These are phyloP conservation scores for Cotesia chilonis DNA, from an alignment of 1,140 invertebrate species.

Conservation along the genomic window DNA sequence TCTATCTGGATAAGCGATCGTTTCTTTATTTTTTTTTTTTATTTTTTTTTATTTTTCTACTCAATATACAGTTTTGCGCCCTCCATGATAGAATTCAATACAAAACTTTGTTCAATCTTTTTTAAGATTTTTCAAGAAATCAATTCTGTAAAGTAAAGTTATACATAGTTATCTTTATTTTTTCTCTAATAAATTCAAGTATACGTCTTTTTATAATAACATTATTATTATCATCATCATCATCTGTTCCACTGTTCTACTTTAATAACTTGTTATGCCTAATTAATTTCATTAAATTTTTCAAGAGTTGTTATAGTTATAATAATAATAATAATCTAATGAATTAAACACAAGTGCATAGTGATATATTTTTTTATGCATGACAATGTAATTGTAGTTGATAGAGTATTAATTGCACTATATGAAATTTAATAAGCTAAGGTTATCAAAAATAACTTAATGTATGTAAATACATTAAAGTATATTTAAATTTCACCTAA, in stretches of 20 bases:
- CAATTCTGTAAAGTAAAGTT: too few relatives aligned
- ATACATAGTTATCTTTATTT: background rate
- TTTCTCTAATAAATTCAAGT: background rate
- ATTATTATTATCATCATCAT: background rate
- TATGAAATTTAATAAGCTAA: too few relatives aligned
- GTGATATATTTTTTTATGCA: background rate
- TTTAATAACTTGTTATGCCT: slow-evolving; percentile 10
- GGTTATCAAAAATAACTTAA: too few relatives aligned
- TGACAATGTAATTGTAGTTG: background rate
- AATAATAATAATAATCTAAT: background rate
- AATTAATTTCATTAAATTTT: slow-evolving; percentile 8
- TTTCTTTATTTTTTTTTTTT: background rate
- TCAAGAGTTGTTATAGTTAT: background rate
- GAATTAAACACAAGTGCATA: slow-evolving; percentile 9
- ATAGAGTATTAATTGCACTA: background rate
- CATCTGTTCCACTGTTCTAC: background rate
- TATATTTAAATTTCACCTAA: too few relatives aligned
- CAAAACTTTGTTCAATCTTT: background rate
- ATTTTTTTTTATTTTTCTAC: background rate
- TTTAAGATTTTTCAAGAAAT: slow-evolving; percentile 3
- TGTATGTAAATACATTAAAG: too few relatives aligned
- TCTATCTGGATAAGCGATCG: background rate
- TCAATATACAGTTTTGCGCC: background rate
- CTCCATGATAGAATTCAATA: slow-evolving; percentile 14
- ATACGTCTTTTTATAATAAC: background rate